Conservation (phyloP, 2,888 invertebrate genomes). For the Acleris cristana region DNA sequence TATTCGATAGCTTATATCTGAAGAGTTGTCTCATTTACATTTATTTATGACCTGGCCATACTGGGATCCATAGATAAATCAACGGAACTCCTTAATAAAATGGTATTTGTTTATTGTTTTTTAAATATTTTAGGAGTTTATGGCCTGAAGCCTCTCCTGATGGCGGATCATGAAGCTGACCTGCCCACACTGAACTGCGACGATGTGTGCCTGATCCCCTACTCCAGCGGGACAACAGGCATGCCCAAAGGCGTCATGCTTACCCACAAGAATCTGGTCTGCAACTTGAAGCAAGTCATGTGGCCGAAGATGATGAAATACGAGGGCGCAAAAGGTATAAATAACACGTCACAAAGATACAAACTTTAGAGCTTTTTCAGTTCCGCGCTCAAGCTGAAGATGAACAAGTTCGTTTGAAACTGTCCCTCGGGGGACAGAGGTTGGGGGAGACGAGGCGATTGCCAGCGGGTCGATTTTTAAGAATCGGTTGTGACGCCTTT, state of each 20-base stretch:
- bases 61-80: no score
- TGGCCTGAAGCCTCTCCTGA: constrained; percentile 75
- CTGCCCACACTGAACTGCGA: constrained; percentile 73
- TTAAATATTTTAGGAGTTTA: constrained; percentile 56
- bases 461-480: no score
- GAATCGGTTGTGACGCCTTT: no score
- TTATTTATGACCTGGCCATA: no score
- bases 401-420: no score
- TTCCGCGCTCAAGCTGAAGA: no score
- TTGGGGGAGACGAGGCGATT: no score
- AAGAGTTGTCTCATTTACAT: no score
- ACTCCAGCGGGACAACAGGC: constrained; percentile 90
- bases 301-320: constrained; percentile 74
- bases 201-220: constrained; percentile 84
- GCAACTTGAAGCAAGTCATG: constrained; percentile 78
- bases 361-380: background rate
- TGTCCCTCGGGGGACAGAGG: no score
- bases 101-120: no score
- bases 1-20: no score
- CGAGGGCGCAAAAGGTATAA: constrained; percentile 70
- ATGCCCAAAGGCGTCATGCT: constrained; percentile 92
- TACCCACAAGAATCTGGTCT: constrained; percentile 87
- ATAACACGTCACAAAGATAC: background rate
- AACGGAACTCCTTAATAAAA: no score
- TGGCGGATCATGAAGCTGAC: constrained; percentile 72